Base-by-base conservation (phyloP, 2,113 vertebrate species). In the Clarias batrachus region DNA sequence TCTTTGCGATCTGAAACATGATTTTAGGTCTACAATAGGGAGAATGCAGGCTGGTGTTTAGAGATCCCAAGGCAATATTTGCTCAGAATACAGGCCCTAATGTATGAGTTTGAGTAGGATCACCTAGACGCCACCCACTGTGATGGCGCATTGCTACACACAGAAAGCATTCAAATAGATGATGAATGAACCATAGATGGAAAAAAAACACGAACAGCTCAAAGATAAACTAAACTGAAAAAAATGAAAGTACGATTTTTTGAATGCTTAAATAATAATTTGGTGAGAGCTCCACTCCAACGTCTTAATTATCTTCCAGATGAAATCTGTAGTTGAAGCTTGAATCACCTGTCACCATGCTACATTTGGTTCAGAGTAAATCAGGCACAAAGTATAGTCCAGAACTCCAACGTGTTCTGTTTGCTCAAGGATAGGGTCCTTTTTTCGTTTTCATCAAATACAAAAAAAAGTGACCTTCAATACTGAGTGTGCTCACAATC, bases 401-500 rank as follows among this genome's bases (percentile, higher is more conserved):
- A 52, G 86, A 13, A 88, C 57, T 87, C 60, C 68, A 88, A 68
- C 27, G 41, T 84, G 85, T 54, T 85, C 84, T 88, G 89, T 87
- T 89, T 84, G 66, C 66, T 84, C 13, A 68, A 71, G 76, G 79
- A 62, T 65, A 68, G 14, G 19, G 60, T 86, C 19, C 65, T 77
- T 87, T 92, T 92, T 91, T 78, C 90, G 87, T 93, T 93, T 89
- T 91, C 87, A 88, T 87, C 90, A 76, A 90, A 92, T 91, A 87
- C 92, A 90, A 93, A 92, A 94, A 94, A 94, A 90, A 90, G 89
- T 91, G 94, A 93, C 94, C 94, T 94, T 95, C 92, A 93, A 85
- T 92, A 91, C 87, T 25, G 68, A 86, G 82, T 63, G 56, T 30
- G 54, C 85, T 86, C 89, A 89, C 85, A 88, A 85, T 89, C 84